Percentiles rank a stretch among this genome's conserved stretches.
Evolutionary conservation across 2,113 vertebrate species (phyloP).

Genomic region (Ardeotis arabs): DNA sequence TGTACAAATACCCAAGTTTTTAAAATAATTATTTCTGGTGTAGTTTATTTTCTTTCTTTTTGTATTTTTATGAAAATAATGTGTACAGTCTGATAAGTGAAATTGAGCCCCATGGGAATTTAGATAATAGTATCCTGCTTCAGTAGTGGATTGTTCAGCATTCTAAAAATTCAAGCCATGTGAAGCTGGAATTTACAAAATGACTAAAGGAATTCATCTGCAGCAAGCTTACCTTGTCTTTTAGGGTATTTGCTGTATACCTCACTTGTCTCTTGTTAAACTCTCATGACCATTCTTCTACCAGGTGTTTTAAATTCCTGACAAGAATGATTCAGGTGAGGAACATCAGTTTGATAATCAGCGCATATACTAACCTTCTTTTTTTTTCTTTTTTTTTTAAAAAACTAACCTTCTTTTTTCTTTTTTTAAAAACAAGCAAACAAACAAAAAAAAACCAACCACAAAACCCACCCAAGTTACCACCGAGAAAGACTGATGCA

Average conservation of each 20-base stretch:
- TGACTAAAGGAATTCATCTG: not conserved
- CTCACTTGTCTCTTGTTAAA: not conserved
- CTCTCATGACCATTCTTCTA: not conserved
- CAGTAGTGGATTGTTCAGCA: not conserved
- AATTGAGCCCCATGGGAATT: not conserved
- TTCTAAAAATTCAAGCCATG: not conserved
- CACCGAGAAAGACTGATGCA: not conserved
- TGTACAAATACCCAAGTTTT: not conserved
- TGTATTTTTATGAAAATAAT: not conserved
- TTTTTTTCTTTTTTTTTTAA: too few species aligned
- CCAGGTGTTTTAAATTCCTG: not conserved
- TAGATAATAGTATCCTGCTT: not conserved
- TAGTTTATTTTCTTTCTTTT: not conserved
- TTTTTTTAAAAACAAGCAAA: not conserved
- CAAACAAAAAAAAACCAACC: not conserved
- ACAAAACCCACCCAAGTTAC: not conserved
- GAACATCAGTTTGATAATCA: not conserved
- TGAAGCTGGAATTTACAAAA: not conserved
- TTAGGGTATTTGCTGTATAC: not conserved
- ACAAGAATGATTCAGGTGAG: not conserved
- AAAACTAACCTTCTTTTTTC: too few species aligned
- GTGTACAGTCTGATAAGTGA: accelerated
- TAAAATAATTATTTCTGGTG: not conserved
- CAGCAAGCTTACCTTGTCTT: not conserved
- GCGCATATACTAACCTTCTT: not conserved